Conservation (phyloP, 2,113 vertebrate genomes). For the Tragelaphus imberbis region DNA sequence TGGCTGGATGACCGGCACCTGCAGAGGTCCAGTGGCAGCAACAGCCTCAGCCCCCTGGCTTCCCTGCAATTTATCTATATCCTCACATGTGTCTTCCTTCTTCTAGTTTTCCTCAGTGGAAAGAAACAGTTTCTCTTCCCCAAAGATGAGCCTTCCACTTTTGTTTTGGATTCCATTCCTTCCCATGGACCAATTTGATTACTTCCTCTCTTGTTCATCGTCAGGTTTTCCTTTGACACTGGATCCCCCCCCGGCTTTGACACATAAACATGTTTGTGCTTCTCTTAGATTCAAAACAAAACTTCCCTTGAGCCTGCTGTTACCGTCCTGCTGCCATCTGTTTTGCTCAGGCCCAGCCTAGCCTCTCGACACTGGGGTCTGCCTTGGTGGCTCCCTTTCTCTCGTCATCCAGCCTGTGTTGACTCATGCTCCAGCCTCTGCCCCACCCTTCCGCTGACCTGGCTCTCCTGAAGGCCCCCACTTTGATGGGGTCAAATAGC, state of each 20-base stretch:
- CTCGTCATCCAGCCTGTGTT: background rate
- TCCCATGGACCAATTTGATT: background rate
- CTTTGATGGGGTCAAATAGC: too few species aligned
- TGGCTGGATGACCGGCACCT: fast-evolving
- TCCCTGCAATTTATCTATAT: background rate
- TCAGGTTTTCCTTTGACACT: background rate
- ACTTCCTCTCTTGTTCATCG: background rate
- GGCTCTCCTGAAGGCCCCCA: background rate
- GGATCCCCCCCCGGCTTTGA: background rate
- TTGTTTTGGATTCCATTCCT: background rate
- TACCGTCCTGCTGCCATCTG: background rate
- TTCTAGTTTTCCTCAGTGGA: background rate
- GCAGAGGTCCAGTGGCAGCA: background rate
- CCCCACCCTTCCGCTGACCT: background rate
- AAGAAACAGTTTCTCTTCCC: background rate
- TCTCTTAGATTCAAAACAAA: background rate
- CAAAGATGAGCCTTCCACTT: background rate
- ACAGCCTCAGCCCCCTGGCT: background rate
- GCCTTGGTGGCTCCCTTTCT: background rate
- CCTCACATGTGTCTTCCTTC: background rate
- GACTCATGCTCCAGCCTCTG: background rate
- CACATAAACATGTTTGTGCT: background rate
- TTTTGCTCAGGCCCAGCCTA: background rate
- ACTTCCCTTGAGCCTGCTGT: background rate
- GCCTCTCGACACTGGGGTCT: background rate